Base-by-base conservation (phyloP, 2,797 vertebrate species). In the Enoplosus armatus region DNA sequence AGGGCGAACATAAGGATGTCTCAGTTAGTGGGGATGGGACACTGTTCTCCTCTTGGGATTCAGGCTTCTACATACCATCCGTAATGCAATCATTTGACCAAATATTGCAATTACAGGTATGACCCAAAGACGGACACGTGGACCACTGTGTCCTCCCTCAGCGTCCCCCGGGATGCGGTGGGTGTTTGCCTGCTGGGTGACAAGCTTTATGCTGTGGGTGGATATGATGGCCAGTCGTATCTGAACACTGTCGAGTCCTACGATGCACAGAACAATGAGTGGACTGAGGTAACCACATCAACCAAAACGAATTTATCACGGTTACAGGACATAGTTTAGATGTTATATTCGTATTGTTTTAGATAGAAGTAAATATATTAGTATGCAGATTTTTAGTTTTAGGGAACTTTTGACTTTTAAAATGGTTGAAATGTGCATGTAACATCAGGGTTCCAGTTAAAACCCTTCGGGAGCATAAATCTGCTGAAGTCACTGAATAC, bases 61-160 rank as follows among this genome's bases (percentile, higher is more conserved):
- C 8, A 41, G 31, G 37, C 45, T 77, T 20, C 8, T 39, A 18
- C 35, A 47, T 5, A 31, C 16, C 29, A 29, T 4, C 11, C 31
- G 15, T 16, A 22, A n/a, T 29, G 26, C 50, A 55, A 14, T 48
- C 9, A 22, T 59, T 54, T 51, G 26, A 53, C 18, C 1, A 31
- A 33, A 43, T 58, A 26, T 77, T 84, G 27, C 22, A 26, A 70
- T 89, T 87, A 43, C 87, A 99, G 98, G 92, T 99, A 99, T 84
- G 97, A 99, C 82, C 97, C 98, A 83, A 99, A 99, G 94, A 97
- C 95, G 0, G 98, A 99, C 71, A 96, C 96, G 0, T 99, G 98
- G 98, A 98, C 98, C 53, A 97, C 96, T 0, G 97, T 98, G 82
- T 96, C 98, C 1, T 96, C 98, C 1, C 94, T 99, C 89, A 96